Percentiles rank a stretch among this genome's conserved stretches.
phyloP scores from a whole-genome alignment of 1,140 invertebrate species.

The Rhynchophorus ferrugineus region DNA sequence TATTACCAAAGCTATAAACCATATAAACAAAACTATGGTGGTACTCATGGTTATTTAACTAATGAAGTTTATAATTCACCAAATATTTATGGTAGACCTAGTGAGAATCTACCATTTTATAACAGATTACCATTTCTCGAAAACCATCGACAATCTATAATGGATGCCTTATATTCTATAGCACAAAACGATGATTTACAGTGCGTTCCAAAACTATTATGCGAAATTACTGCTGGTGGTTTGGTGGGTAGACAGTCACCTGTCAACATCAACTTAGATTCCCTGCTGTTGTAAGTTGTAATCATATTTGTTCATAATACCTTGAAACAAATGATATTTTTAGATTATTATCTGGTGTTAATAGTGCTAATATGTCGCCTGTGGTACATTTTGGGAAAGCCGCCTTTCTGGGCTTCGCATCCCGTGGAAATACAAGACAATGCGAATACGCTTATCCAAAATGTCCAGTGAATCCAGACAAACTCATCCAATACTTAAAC shows the following conservation, averaged over 20 bases:
- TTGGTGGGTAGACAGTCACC: slow-evolving; percentile 45
- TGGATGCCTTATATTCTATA: slow-evolving; percentile 60
- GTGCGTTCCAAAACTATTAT: slow-evolving; percentile 68
- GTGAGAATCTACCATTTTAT: not conserved
- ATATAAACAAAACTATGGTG: slow-evolving; percentile 2
- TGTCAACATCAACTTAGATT: slow-evolving; percentile 52
- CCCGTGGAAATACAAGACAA: slow-evolving; percentile 50
- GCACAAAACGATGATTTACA: slow-evolving; percentile 65
- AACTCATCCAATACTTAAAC: slow-evolving; percentile 70
- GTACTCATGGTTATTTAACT: slow-evolving; percentile 4
- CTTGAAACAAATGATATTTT: slow-evolving; percentile 24
- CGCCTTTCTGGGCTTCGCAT: slow-evolving; percentile 59
- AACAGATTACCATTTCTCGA: not conserved
- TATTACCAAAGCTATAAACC: slow-evolving; percentile 3
- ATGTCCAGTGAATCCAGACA: slow-evolving; percentile 64
- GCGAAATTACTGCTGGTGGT: slow-evolving; percentile 62
- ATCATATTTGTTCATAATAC: not conserved
- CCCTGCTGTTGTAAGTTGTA: slow-evolving; percentile 57
- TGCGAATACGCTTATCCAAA: slow-evolving; percentile 60
- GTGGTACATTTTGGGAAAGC: slow-evolving; percentile 63
- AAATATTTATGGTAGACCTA: not conserved
- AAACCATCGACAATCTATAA: slow-evolving; percentile 30
- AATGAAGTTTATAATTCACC: not conserved
- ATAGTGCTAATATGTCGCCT: slow-evolving; percentile 47
- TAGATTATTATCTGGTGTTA: slow-evolving; percentile 45